phyloP scores from a whole-genome alignment of 2,797 vertebrate genomes.

The Nannoperca australis region DNA sequence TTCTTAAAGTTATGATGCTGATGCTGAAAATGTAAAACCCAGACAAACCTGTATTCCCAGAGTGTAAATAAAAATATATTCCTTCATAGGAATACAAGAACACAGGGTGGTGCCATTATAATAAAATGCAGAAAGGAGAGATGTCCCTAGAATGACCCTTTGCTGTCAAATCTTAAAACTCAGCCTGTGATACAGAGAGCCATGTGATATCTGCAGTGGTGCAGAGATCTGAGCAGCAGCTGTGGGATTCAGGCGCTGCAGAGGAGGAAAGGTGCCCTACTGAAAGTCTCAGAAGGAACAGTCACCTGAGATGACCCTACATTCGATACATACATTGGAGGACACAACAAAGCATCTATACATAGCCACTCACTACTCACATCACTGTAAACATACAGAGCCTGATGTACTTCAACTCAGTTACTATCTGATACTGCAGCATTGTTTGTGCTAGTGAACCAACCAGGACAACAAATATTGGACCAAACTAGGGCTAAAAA shows the following conservation, averaged over 20 bases:
- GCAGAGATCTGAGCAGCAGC: constrained; percentile 43
- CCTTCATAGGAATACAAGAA: background rate
- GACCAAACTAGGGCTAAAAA: background rate
- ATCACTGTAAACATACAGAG: constrained; percentile 2
- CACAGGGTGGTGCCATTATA: background rate
- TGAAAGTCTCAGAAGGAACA: constrained; percentile 14
- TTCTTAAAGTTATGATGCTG: constrained; percentile 7
- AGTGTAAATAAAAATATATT: constrained; percentile 6
- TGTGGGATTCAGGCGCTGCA: constrained; percentile 43
- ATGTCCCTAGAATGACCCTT: constrained; percentile 10
- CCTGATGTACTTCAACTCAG: background rate
- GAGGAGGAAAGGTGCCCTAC: constrained; percentile 22
- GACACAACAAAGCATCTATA: background rate
- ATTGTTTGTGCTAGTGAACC: too few relatives aligned
- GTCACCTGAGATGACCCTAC: constrained; percentile 45
- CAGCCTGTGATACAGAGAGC: constrained; percentile 9
- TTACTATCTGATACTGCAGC: background rate
- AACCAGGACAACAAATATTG: background rate
- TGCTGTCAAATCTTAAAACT: constrained; percentile 19
- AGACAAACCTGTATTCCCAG: constrained; percentile 9
- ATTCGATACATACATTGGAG: background rate
- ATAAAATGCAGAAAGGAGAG: constrained; percentile 10
- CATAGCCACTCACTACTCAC: background rate
- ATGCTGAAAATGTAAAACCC: constrained; percentile 20
- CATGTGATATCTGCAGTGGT: constrained; percentile 35